Percentiles rank a stretch among this genome's conserved stretches.
Conservation (phyloP, 2,797 vertebrate species). For the Coccyzus lansbergi region DNA sequence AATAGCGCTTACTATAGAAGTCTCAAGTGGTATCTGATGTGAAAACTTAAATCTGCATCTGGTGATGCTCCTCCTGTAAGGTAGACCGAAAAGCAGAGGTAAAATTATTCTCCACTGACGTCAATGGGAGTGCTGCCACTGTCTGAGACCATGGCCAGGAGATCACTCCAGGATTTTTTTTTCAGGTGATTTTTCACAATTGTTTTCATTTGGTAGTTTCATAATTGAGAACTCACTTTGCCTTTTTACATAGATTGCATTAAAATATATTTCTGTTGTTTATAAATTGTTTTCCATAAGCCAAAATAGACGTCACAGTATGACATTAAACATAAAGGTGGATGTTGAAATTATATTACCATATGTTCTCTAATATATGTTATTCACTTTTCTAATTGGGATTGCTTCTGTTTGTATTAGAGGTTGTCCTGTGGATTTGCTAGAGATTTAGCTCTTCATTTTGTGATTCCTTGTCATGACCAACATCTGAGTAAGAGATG, state of each 20-base stretch:
- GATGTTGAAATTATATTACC: not conserved
- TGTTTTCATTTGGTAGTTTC: not conserved
- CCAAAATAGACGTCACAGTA: not conserved
- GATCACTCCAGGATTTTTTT: not conserved
- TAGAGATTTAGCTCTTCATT: not conserved
- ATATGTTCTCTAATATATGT: not conserved
- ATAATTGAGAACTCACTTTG: not conserved
- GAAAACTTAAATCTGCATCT: not conserved
- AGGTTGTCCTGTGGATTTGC: not conserved
- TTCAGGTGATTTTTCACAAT: constrained; percentile 22
- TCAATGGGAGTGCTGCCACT: constrained; percentile 41
- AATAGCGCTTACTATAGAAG: not conserved
- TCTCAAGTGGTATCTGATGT: not conserved
- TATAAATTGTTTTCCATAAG: not conserved
- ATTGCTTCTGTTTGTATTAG: not conserved
- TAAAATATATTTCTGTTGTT: not conserved
- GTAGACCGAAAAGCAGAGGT: not conserved
- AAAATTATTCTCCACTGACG: not conserved
- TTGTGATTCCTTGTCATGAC: not conserved
- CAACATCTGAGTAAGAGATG: not conserved
- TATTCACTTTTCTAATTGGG: not conserved
- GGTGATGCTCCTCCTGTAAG: not conserved
- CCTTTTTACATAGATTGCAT: not conserved
- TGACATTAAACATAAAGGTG: not conserved
- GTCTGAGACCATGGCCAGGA: not conserved